Base-by-base conservation (phyloP, 2,888 invertebrate species). In the Tiphia femorata region DNA sequence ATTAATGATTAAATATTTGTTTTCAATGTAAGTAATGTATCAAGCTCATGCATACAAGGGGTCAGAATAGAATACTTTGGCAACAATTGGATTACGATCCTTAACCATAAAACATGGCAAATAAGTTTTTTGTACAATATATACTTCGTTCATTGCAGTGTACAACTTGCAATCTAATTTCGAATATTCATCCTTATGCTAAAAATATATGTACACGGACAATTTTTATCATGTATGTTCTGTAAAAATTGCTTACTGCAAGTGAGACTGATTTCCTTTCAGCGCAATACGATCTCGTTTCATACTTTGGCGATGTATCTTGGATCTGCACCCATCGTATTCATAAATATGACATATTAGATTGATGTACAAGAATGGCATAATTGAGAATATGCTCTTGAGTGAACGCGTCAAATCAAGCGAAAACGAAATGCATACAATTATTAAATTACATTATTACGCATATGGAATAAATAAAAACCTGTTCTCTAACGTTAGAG, bases 361-460 rank as follows among this genome's bases (percentile, higher is more conserved):
- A 16, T 35, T 23, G 10, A 23, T 35, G 30, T 47, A 23, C 23
- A 14, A 37, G 35, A 47, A 37, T 7, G n/a, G 12, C 10, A 12
- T 8, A 12, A 47, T 8, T 16, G 35, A 47, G 17, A 35, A 20
- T 21, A 21, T 20, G 10, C 14, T 23, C 23, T 23, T 23, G 17
- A 47, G 14, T 23, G 10, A n/a, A n/a, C n/a, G n/a, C n/a, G n/a
- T n/a, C n/a, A n/a, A 52, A 25, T 16, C 52, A 47, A 43, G 43
- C 30, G 44, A 46, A 48, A 47, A 29, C 44, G 48, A 43, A 53
- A 41, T 62, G 56, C 62, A 14, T 64, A 58, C 62, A 58, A n/a
- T 54, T 44, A 47, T 51, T 63, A 62, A 63, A 54, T 62, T 62
- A 63, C 33, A 50, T 62, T 54, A 63, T 63, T 62, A 51, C 54